Evolutionary conservation across 2,113 vertebrate species (phyloP), one percentile per base, ranked within the genome.

Genomic region (Noturus placidus): DNA sequence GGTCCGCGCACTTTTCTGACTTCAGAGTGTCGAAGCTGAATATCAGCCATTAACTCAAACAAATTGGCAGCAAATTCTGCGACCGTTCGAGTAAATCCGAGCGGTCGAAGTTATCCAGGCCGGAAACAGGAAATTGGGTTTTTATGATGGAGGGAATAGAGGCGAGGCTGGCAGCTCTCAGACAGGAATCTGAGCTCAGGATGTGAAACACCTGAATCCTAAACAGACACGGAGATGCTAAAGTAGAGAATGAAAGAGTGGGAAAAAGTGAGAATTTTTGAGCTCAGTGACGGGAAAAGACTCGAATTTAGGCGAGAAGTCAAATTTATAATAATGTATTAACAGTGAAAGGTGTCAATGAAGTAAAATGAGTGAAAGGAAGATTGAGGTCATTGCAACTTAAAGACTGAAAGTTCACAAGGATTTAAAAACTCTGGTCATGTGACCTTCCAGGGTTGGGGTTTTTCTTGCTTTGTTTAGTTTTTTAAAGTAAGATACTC

Each of bases 41-140:
- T 79, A 42, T 87, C 80, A 87, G 56, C 33, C 56, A 72, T 89
- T 88, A 85, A 87, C 77, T 87, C 86, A 86, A 67, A 61, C 84
- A 86, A 86, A 79, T 59, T 89, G 77, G 69, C 88, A 80, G 74
- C 59, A 57, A 46, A 22, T 59, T 59, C 19, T 61, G 79, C 27
- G 42, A 42, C 65, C 5, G 19, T 59, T 59, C 22, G 70, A 85
- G 87, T 61, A n/a, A 82, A 89, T 82, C 69, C 42, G 35, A 33
- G 85, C 50, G 50, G 38, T 46, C 63, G 50, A 87, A 79, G 27
- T 57, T 74, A 72, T 85, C 70, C 77, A 54, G 81, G 85, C 63
- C 84, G 69, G 83, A 86, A 89, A 85, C 87, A 87, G 88, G 83
- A 89, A 89, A 90, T 85, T 86, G 65, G 86, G 82, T 82, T 87